Evolutionary conservation across 2,888 invertebrate species (phyloP), one percentile per base, ranked within the genome.

Genomic region (Diarsia mendica): DNA sequence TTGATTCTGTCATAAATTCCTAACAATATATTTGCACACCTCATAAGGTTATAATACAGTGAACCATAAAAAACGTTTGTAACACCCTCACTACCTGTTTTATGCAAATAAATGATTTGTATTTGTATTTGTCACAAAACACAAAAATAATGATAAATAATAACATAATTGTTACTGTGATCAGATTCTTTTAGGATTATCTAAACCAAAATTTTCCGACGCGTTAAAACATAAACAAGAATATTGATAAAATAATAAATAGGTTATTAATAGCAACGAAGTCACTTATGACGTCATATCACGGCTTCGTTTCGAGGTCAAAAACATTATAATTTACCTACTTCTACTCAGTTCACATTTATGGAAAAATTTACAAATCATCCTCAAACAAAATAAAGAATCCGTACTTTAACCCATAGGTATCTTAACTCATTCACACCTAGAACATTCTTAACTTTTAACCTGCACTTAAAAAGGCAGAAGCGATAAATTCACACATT

Each of bases 401-500:
- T n/a, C 9, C 46, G 10, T 33, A 15, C 28, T 75, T 75, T 3
- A 20, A 28, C 53, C 28, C 15, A 18, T 55, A 70, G 53, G 60
- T 71, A 55, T 58, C 11, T 33, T 66, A 28, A 61, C 64, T 82
- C 58, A 69, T 72, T 80, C 71, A 55, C 66, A 74, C 73, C 73
- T 83, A 77, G 77, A 68, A 63, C 28, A 18, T 73, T 76, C 61
- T 72, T 69, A 73, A 75, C 71, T 68, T 63, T 69, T 69, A 71
- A 72, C 71, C 48, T 67, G 18, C 64, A 72, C 61, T 83, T 77
- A 78, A 67, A 82, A 82, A 83, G 55, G 63, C 68, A 69, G 23
- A 61, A 75, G 55, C 64, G n/a, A 86, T 85, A 80, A 85, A 85
- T 86, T 87, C 79, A 84, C 87, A 83, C 86, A 74, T 82, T 70